Evolutionary conservation across 92 coral and sea anemone species (phyloP).

Genomic region (Porites lobata): DNA sequence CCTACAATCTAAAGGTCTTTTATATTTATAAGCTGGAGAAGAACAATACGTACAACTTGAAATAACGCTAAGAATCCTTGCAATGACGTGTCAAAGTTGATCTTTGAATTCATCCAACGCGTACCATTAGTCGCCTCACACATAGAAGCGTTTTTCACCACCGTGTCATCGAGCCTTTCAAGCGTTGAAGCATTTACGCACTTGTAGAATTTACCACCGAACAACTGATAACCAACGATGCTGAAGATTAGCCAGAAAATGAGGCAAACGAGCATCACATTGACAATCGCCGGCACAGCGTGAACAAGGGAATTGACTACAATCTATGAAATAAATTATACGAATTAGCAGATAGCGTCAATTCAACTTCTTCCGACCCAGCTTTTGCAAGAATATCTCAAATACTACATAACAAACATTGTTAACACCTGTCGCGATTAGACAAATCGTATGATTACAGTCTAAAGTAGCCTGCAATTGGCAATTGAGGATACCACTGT

Average conservation of each 20-base stretch:
- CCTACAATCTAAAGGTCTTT: too few species aligned
- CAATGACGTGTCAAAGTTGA: conserved; percentile 92
- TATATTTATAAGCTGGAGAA: not conserved
- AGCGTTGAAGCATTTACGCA: conserved; percentile 60
- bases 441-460: too few species aligned
- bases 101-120: conserved; percentile 91
- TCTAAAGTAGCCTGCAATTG: too few species aligned
- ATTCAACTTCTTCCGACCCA: not conserved
- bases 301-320: conserved; percentile 97
- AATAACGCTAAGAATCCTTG: conserved; percentile 95
- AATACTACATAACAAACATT: too few species aligned
- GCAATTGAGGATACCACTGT: too few species aligned
- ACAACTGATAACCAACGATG: conserved; percentile 96
- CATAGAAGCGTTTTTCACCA: conserved; percentile 31
- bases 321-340: conserved; percentile 64
- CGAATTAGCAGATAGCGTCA: not conserved
- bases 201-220: conserved; percentile 89
- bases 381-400: too few species aligned
- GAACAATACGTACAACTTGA: conserved; percentile 90
- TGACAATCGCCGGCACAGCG: conserved; percentile 98
- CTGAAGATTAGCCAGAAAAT: conserved; percentile 99
- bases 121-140: conserved; percentile 49
- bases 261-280: conserved; percentile 93
- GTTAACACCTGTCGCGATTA: too few species aligned
- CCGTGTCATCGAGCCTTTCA: not conserved